Percentiles rank a stretch among this genome's conserved stretches.
phyloP scores from a whole-genome alignment of 2,113 vertebrate genomes.

The Periophthalmus modestus region DNA sequence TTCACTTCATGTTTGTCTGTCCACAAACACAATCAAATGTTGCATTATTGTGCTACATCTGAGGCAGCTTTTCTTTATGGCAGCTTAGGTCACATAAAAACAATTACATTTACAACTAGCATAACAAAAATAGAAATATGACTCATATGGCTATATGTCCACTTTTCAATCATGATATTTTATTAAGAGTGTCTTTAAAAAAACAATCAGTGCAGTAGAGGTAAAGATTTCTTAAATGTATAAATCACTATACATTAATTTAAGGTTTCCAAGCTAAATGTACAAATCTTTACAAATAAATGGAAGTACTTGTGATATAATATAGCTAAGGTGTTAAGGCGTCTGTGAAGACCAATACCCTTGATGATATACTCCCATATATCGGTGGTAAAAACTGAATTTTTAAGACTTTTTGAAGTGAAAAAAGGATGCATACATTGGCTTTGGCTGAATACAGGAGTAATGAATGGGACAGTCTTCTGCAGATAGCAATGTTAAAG shows the following conservation, averaged over 20 bases:
- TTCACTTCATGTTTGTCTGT: constrained; percentile 3
- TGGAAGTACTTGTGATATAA: constrained; percentile 29
- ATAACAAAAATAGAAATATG: background rate
- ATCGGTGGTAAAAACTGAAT: constrained; percentile 14
- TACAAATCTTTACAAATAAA: constrained; percentile 18
- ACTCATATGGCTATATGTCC: background rate
- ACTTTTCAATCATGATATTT: background rate
- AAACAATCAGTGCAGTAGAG: constrained; percentile 1
- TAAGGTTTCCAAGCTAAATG: constrained; percentile 43
- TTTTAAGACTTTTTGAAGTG: constrained; percentile 35
- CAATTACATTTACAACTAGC: background rate
- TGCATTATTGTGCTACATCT: constrained; percentile 3
- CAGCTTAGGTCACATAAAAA: background rate
- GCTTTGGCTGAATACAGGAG: constrained; percentile 36
- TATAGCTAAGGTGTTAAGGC: constrained; percentile 65
- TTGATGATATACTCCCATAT: constrained; percentile 35
- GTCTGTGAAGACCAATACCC: constrained; percentile 43
- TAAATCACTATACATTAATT: constrained; percentile 6
- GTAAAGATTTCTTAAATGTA: constrained; percentile 32
- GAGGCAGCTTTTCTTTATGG: constrained; percentile 8
- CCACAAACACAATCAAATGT: constrained; percentile 16
- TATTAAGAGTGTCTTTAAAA: background rate
- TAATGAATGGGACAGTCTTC: constrained; percentile 16
- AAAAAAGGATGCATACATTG: constrained; percentile 26
- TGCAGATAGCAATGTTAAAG: constrained; percentile 17